phyloP scores from a whole-genome alignment of 23 tunicate genomes.

The Corella eumyota region DNA sequence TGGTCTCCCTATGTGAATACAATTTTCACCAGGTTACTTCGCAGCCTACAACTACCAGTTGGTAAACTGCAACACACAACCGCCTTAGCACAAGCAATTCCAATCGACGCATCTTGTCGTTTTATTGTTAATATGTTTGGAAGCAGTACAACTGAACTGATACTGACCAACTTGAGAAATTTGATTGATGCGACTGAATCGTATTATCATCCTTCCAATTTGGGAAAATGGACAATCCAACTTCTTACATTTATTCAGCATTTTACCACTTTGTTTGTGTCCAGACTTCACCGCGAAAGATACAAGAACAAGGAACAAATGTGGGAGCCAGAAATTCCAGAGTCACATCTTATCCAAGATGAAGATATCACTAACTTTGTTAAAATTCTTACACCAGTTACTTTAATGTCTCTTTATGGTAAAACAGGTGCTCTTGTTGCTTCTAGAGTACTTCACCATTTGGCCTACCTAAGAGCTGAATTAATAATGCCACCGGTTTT shows the following conservation, averaged over 20 bases:
- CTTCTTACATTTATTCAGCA: conserved; percentile 46
- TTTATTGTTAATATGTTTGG: conserved; percentile 84
- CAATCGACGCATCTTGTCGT: conserved; percentile 33
- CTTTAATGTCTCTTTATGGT: conserved; percentile 47
- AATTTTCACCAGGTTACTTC: conserved; percentile 39
- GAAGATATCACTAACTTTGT: conserved; percentile 62
- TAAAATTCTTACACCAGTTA: conserved; percentile 54
- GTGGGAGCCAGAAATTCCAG: conserved; percentile 68
- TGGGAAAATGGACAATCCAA: conserved; percentile 48
- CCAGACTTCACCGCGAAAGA: conserved; percentile 54
- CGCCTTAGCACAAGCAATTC: conserved; percentile 26
- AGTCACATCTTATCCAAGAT: conserved; percentile 45
- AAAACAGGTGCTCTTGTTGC: conserved; percentile 44
- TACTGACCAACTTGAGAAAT: conserved; percentile 32
- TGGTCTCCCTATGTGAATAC: conserved; percentile 40
- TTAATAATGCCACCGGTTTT: conserved; percentile 48
- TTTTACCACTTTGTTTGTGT: conserved; percentile 32
- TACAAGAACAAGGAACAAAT: conserved; percentile 12
- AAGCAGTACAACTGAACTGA: conserved; percentile 20
- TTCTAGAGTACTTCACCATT: conserved; percentile 25
- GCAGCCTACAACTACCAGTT: conserved; percentile 69
- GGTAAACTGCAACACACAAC: conserved; percentile 65
- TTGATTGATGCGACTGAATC: conserved; percentile 65
- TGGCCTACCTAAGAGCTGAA: conserved; percentile 62
- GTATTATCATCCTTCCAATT: conserved; percentile 72